Base-by-base conservation (phyloP, 2,797 vertebrate genomes). In the Sternarchorhynchus goeldii region DNA sequence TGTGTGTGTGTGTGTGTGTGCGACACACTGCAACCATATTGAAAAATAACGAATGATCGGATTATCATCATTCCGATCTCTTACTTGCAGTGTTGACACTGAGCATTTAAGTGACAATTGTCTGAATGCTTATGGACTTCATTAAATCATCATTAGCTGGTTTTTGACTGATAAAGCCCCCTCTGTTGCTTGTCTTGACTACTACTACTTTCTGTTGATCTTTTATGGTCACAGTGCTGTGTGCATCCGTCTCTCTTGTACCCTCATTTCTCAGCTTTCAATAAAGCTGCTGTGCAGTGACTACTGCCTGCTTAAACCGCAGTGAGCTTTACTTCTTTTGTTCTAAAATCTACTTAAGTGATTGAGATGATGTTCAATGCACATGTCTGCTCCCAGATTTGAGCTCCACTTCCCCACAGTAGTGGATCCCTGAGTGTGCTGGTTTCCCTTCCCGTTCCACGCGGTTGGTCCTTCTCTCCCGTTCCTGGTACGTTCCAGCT, bases 261-360 rank as follows among this genome's bases (percentile, higher is more conserved):
- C 62, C 41, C 63, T 76, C 45, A 57, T 78, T 88, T 76, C 66
- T 81, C 79, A 60, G 83, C 83, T 78, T 77, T 84, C 73, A 88
- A 88, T 88, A 88, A 88, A 87, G 50, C 64, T 65, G 78, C 85
- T 82, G 76, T 32, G 74, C 78, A 64, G 72, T 77, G 76, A 59
- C 55, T 64, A 70, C 55, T 81, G 81, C 79, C 80, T 86, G 85
- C 77, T 62, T 75, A 76, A 82, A 45, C 76, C 75, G 68, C 41
- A 76, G 10, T 39, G 18, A n/a, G 21, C 75, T 41, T 50, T 18
- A 6, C 25, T 68, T 74, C 70, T 56, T 56, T 69, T 41, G 6
- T 36, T 7, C 53, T 17, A 50, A 59, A 68, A 67, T 45, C 16
- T 8, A 36, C 3, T 32, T 50, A 14, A 12, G 45, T 50, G 45